phyloP scores from a whole-genome alignment of 2,797 vertebrate genomes.

The Tympanoctomys barrerae region DNA sequence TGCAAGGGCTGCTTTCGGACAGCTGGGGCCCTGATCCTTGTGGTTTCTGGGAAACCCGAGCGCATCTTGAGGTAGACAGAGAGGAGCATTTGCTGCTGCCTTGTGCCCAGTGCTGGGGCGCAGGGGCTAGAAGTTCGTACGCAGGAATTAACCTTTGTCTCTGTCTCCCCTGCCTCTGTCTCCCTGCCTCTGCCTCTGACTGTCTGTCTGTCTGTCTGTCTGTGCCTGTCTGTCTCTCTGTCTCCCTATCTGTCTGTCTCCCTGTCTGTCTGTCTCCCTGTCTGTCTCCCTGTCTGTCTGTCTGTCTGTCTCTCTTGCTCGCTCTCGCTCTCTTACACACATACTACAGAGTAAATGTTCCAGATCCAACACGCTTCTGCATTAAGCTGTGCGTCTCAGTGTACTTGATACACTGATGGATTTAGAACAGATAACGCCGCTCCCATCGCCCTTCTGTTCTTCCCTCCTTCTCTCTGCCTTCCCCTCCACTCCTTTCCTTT shows the following conservation, averaged over 20 bases:
- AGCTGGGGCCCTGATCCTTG: conserved; percentile 6
- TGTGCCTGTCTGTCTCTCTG: too few species aligned
- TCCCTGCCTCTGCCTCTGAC: neutral
- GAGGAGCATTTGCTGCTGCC: conserved; percentile 41
- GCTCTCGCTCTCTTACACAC: neutral
- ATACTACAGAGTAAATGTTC: neutral
- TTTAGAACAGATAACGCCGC: neutral
- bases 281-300: neutral
- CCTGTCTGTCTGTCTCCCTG: neutral
- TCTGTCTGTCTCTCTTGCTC: neutral
- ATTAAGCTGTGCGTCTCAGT: neutral
- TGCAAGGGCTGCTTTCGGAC: conserved; percentile 12
- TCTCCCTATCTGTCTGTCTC: neutral
- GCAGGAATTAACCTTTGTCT: neutral
- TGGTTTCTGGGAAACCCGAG: conserved; percentile 30
- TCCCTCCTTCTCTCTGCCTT: neutral
- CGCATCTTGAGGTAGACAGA: neutral
- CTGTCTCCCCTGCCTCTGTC: neutral
- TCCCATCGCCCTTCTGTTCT: conserved; percentile 19
- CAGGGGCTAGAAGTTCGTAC: neutral
- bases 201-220: neutral
- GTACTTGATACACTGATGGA: neutral
- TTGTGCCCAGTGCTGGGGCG: neutral
- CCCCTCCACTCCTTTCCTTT: neutral
- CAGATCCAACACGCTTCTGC: neutral